Conservation (phyloP, 2,113 vertebrate genomes). For the Trichechus manatus region DNA sequence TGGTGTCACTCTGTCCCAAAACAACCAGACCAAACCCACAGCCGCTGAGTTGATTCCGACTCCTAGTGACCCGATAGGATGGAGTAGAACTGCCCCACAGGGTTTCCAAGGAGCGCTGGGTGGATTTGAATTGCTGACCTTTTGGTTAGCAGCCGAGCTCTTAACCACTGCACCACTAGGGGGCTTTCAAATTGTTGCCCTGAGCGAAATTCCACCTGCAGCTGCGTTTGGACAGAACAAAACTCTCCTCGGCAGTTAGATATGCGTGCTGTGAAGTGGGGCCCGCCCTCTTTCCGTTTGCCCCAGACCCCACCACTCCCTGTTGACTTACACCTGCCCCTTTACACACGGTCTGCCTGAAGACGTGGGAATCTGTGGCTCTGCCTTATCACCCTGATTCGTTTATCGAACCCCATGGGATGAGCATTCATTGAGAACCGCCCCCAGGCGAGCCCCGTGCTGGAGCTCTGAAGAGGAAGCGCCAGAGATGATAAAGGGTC, state of each 20-base stretch:
- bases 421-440: rapidly evolving
- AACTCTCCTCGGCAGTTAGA: too few relatives aligned
- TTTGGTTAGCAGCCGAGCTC: too few relatives aligned
- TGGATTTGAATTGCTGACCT: too few relatives aligned
- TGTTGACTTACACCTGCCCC: rapidly evolving
- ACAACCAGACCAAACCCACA: too few relatives aligned
- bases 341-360: rapidly evolving
- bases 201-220: neutral
- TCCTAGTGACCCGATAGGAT: too few relatives aligned
- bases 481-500: rapidly evolving
- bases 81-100: too few relatives aligned
- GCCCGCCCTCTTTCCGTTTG: neutral
- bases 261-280: too few relatives aligned
- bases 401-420: neutral
- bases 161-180: too few relatives aligned
- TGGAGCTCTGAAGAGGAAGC: neutral
- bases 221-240: neutral
- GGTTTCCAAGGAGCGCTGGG: too few relatives aligned
- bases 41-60: too few relatives aligned
- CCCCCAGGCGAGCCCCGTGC: neutral
- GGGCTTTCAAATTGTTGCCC: rapidly evolving
- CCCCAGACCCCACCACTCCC: neutral
- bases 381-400: too few relatives aligned
- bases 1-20: too few relatives aligned
- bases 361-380: rapidly evolving